phyloP scores from a whole-genome alignment of 2,888 invertebrate genomes.

The Brachycybe producta region DNA sequence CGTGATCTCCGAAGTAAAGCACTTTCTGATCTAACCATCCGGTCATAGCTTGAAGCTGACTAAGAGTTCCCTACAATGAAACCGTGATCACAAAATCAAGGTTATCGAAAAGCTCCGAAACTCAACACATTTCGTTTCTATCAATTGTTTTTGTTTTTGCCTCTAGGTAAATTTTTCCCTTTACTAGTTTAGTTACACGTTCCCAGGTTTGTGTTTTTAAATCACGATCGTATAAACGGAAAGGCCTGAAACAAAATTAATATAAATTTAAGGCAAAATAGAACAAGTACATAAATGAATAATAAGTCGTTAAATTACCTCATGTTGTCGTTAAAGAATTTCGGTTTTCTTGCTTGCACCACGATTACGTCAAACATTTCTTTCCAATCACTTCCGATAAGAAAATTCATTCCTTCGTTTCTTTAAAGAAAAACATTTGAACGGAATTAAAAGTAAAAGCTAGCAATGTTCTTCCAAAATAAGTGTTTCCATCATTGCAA shows the following conservation, averaged over 20 bases:
- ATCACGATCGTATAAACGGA: slow-evolving; percentile 70
- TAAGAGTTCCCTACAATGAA: slow-evolving; percentile 65
- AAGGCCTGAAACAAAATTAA: slow-evolving; percentile 45
- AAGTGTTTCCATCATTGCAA: not conserved
- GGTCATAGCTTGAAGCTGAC: slow-evolving; percentile 77
- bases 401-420: slow-evolving; percentile 76
- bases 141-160: too few species aligned
- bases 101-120: slow-evolving; percentile 18
- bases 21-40: slow-evolving; percentile 85
- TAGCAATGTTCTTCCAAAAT: not conserved
- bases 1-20: slow-evolving; percentile 95
- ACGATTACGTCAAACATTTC: slow-evolving; percentile 87
- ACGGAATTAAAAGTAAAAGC: slow-evolving; percentile 14
- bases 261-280: not conserved
- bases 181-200: slow-evolving; percentile 68
- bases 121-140: not conserved
- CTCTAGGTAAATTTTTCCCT: slow-evolving; percentile 85
- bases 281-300: not conserved
- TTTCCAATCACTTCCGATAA: slow-evolving; percentile 79
- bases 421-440: slow-evolving; percentile 46
- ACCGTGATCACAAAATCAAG: slow-evolving; percentile 21
- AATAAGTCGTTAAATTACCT: slow-evolving; percentile 37
- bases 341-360: slow-evolving; percentile 87
- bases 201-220: slow-evolving; percentile 81
- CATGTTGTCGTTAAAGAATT: slow-evolving; percentile 77